Percentiles rank a stretch among this genome's conserved stretches.
phyloP scores from a whole-genome alignment of 2,113 vertebrate species.

The Ochotona princeps region DNA sequence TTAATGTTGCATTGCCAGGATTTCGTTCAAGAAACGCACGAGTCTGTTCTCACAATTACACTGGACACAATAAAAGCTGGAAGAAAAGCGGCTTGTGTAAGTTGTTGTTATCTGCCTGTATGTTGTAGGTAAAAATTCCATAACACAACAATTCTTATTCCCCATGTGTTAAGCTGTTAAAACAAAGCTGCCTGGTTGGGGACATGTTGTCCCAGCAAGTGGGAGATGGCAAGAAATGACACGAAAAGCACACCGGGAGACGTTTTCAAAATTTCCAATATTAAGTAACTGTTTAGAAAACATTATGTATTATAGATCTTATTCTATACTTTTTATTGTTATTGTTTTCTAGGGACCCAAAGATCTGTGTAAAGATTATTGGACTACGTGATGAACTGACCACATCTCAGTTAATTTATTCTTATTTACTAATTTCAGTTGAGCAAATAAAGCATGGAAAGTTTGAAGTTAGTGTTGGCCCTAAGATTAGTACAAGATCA shows the following conservation, averaged over 20 bases:
- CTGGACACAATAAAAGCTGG: constrained; percentile 32
- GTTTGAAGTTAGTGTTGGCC: neutral
- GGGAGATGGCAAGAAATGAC: neutral
- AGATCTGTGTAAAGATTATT: constrained; percentile 12
- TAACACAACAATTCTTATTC: neutral
- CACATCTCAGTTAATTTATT: neutral
- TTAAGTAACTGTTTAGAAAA: constrained; percentile 24
- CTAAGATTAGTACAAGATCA: too few species aligned
- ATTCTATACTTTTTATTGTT: neutral
- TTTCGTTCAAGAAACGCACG: neutral
- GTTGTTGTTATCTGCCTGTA: neutral
- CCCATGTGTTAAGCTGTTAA: neutral
- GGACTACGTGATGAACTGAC: neutral
- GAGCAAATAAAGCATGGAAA: constrained; percentile 32
- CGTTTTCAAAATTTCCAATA: constrained; percentile 35
- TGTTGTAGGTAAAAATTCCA: neutral
- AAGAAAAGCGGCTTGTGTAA: constrained; percentile 31
- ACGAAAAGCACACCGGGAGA: constrained; percentile 21
- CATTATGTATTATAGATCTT: neutral
- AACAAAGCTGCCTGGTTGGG: neutral
- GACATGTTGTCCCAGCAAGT: neutral
- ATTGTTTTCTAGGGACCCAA: constrained; percentile 2
- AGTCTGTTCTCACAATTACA: constrained; percentile 28
- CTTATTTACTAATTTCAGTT: neutral
- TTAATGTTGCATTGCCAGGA: neutral